Evolutionary conservation across 2,888 invertebrate genomes (phyloP), one percentile per base, ranked within the genome.

Genomic region (Steinernema scapterisci): DNA sequence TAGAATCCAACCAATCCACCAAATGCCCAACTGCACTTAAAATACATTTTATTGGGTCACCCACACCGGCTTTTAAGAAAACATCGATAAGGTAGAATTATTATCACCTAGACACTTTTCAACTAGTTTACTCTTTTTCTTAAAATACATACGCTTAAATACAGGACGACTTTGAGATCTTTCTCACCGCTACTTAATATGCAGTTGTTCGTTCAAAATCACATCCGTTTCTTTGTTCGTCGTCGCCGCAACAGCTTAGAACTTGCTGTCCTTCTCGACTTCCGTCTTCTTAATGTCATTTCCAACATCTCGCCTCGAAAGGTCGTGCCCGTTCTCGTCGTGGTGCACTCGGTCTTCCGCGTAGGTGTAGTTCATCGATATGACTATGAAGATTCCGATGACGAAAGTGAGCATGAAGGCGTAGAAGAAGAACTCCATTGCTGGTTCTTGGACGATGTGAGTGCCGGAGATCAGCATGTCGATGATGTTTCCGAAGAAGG

Each of bases 401-500:
- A 87, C 87, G 19, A 83, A 70, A 19, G 80, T 72, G 85, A 87
- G 87, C 54, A 87, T 74, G 19, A 77, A 73, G 16, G 86, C 84
- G 77, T 87, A 87, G 77, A 86, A 74, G 80, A 87, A 85, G 77
- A 87, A 87, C 77, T 87, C 87, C 9, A 76, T 51, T 9, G 84
- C 84, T 0, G 87, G 83, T 27, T 85, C 81, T 0, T 77, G 73
- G 48, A 87, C 82, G 6, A 85, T 16, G 21, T 81, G 79, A 11
- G 81, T 79, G 38, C 85, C 85, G 19, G 80, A 82, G 23, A 97
- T 92, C 71, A 95, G 91, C 44, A 95, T 93, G 0, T 97, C 96
- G 74, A 99, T 92, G 44, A 97, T 89, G 89, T 97, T 97, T 52
- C 97, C 97, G 85, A 96, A 91, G 0, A 96, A 95, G 0, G 94